Base-by-base conservation (phyloP, 2,113 vertebrate genomes). In the Pholis gunnellus region DNA sequence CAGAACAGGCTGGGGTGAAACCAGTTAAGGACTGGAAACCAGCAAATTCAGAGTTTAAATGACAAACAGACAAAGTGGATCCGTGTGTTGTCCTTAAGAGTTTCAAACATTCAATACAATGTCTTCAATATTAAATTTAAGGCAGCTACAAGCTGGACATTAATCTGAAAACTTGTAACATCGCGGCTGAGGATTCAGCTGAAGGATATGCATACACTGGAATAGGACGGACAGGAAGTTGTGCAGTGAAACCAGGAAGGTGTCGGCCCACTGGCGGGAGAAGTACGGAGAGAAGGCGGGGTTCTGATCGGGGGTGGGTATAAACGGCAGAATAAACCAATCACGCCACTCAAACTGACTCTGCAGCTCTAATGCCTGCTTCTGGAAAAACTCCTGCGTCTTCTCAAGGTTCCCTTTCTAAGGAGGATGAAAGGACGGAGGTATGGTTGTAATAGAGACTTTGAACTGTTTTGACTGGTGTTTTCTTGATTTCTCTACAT, bases 181-280 rank as follows among this genome's bases (percentile, higher is more conserved):
- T 20, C 1, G 22, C 13, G 25, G 10, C 52, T 11, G n/a, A 5
- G 0, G 17, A 42, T 20, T 22, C 6, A 50, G 56, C 48, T 72
- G 83, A 95, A 98, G 97, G 98, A 99, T 99, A 99, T 99, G 98
- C 97, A 99, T 97, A 83, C 97, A 99, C 94, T 98, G 97, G 94
- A 99, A 99, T 18, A 99, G 95, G 63, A 99, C 97, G 0, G 97
- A 99, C 85, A 99, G 95, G 89, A 99, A 99, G 95, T 99, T 99
- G 94, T 99, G 97, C 86, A 99, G 95, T 1, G 98, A 99, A 34
- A 99, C 97, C 0, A 99, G 95, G 93, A 99, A 99, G 0, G 97
- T 99, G 92, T 99, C 98, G 0, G 97, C 95, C 98, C 98, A 99
- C 61, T 99, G 98, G 42, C 98, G 96, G 0, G 98, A 97, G 91